Evolutionary conservation across 2,113 vertebrate species (phyloP).

Genomic region (Solea senegalensis): DNA sequence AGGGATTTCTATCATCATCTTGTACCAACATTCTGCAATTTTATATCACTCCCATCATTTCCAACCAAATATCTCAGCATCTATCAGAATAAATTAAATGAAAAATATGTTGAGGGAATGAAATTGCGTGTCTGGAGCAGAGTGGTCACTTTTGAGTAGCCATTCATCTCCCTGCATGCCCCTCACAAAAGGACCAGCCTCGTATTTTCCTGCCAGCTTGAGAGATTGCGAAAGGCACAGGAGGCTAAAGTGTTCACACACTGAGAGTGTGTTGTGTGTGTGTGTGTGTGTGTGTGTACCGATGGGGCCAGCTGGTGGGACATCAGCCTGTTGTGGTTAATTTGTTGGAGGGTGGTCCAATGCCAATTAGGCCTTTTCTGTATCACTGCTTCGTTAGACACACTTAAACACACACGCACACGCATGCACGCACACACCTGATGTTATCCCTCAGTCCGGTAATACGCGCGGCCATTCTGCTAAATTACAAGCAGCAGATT

Average conservation of each 20-base stretch:
- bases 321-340: constrained; percentile 36
- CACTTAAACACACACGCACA: constrained; percentile 16
- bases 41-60: constrained; percentile 51
- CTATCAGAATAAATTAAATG: constrained; percentile 47
- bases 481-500: constrained; percentile 51
- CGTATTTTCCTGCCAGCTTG: constrained; percentile 9
- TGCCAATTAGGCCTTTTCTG: constrained; percentile 29
- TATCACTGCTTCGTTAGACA: constrained; percentile 44
- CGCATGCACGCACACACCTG: constrained; percentile 10
- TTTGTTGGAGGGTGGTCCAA: constrained; percentile 24
- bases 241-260: constrained; percentile 12
- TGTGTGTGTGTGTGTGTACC: not conserved
- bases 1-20: constrained; percentile 44
- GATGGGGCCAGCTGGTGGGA: constrained; percentile 41
- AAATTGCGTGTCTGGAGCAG: not conserved
- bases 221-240: constrained; percentile 12
- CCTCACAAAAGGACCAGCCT: constrained; percentile 1
- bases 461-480: constrained; percentile 12
- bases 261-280: not conserved
- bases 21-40: constrained; percentile 23
- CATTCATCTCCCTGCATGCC: constrained; percentile 47
- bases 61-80: constrained; percentile 5
- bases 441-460: constrained; percentile 6
- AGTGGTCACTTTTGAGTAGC: constrained; percentile 40
- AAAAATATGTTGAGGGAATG: constrained; percentile 11